Evolutionary conservation across 2,888 invertebrate species (phyloP), one percentile per base, ranked within the genome.

Genomic region (Caradrina clavipalpis): DNA sequence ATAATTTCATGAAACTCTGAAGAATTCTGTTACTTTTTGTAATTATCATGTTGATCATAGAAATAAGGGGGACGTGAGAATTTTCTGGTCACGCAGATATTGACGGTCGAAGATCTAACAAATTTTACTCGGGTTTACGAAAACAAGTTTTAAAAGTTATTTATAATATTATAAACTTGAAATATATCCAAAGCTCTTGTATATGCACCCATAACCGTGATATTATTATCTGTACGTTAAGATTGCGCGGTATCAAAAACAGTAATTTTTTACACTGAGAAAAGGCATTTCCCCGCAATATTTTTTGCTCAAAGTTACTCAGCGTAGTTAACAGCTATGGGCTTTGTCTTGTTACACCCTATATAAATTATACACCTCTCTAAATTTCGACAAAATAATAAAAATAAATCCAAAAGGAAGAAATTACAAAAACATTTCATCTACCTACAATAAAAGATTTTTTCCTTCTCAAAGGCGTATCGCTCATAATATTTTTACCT

Each of bases 401-500:
- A 17, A 17, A 15, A 35, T 53, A 21, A 19, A 39, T n/a, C 2
- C 13, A 10, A 62, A 35, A 64, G 3, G 13, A 22, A 49, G 2
- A 51, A 1, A 70, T 53, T 21, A 47, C 10, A 22, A n/a, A 70
- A 17, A 45, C 1, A 45, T 22, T 55, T 8, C 17, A 31, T 11
- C 26, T 26, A 26, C n/a, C 17, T 45, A n/a, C 35, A 55, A 42
- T 17, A 42, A 60, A 50, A 45, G 1, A 42, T 53, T 53, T 31
- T 60, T 58, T 35, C 10, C 49, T 13, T 39, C 15, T 45, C 15
- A 58, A 74, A 59, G 22, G 17, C 31, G 19, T 15, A 51, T 42
- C 35, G 49, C 17, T 56, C 35, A 42, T 51, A 54, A 73, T 42
- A 19, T 51, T 65, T 49, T 39, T 39, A 31, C 45, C 5, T 11